Evolutionary conservation across 2,797 vertebrate species (phyloP).

Genomic region (Aplochiton taeniatus): DNA sequence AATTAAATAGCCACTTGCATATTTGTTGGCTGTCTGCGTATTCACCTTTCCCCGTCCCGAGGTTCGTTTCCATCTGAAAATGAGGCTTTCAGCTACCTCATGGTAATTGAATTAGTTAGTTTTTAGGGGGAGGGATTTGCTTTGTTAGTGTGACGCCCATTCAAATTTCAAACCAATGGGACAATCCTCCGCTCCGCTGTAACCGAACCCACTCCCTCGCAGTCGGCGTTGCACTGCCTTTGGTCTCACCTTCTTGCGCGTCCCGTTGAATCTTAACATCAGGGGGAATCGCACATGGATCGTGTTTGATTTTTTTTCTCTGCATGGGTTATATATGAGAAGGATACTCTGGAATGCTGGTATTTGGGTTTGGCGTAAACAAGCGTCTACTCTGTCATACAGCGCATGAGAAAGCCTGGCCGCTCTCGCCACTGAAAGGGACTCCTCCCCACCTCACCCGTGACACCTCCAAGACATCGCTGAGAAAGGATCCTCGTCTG

Average conservation of each 20-base stretch:
- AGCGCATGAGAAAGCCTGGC: slow-evolving; percentile 52
- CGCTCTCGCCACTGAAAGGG: slow-evolving; percentile 48
- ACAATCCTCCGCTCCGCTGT: slow-evolving; percentile 69
- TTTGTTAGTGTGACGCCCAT: slow-evolving; percentile 76
- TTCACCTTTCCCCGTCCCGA: slow-evolving; percentile 47
- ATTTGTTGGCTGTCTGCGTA: slow-evolving; percentile 49
- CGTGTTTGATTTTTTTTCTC: slow-evolving; percentile 43
- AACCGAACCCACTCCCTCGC: slow-evolving; percentile 72
- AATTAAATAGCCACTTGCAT: slow-evolving; percentile 54
- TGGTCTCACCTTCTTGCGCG: slow-evolving; percentile 63
- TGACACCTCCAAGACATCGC: slow-evolving; percentile 60
- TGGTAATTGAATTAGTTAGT: slow-evolving; percentile 89
- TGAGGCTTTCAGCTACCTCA: slow-evolving; percentile 62
- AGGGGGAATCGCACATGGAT: slow-evolving; percentile 72
- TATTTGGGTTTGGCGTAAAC: slow-evolving; percentile 51
- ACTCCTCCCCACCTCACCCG: slow-evolving; percentile 69
- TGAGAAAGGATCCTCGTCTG: slow-evolving; percentile 48
- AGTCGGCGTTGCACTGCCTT: slow-evolving; percentile 75
- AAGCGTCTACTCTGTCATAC: slow-evolving; percentile 54
- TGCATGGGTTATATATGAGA: slow-evolving; percentile 65
- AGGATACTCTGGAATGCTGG: slow-evolving; percentile 67
- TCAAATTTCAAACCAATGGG: slow-evolving; percentile 83
- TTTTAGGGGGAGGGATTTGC: slow-evolving; percentile 77
- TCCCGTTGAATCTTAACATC: slow-evolving; percentile 71
- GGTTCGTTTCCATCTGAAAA: slow-evolving; percentile 49